Conservation (phyloP, 2,113 vertebrate species). For the Aptenodytes forsteri region DNA sequence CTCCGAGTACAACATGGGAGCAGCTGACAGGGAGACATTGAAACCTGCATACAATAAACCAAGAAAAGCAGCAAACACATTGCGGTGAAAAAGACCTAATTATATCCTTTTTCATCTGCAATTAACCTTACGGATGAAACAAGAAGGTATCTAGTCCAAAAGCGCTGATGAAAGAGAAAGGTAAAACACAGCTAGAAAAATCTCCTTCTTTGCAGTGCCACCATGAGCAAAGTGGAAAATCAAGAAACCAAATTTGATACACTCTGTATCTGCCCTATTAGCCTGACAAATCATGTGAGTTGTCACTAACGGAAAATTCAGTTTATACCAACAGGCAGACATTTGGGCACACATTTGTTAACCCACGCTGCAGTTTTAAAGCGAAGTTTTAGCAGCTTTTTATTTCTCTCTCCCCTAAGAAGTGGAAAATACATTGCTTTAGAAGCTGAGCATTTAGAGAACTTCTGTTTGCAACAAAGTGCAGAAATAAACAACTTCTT, state of each 20-base stretch:
- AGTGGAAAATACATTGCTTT: background rate
- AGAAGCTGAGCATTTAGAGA: background rate
- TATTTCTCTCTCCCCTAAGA: background rate
- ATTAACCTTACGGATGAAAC: background rate
- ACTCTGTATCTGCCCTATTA: background rate
- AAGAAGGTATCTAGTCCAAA: background rate
- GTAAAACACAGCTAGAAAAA: background rate
- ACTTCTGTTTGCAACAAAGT: background rate
- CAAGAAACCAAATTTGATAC: accelerated
- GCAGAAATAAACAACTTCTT: constrained; percentile 56
- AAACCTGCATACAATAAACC: background rate
- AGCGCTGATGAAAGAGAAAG: background rate
- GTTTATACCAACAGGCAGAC: background rate
- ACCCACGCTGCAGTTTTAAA: background rate
- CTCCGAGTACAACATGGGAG: background rate
- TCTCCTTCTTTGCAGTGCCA: background rate
- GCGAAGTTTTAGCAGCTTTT: background rate
- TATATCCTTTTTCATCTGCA: background rate
- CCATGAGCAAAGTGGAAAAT: background rate
- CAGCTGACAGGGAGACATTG: background rate
- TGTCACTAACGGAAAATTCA: background rate
- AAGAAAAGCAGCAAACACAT: background rate
- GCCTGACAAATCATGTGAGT: background rate
- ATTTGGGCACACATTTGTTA: background rate
- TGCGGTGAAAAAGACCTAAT: background rate